Evolutionary conservation across 2,888 invertebrate genomes (phyloP).

Genomic region (Ichneumoninae sp.): DNA sequence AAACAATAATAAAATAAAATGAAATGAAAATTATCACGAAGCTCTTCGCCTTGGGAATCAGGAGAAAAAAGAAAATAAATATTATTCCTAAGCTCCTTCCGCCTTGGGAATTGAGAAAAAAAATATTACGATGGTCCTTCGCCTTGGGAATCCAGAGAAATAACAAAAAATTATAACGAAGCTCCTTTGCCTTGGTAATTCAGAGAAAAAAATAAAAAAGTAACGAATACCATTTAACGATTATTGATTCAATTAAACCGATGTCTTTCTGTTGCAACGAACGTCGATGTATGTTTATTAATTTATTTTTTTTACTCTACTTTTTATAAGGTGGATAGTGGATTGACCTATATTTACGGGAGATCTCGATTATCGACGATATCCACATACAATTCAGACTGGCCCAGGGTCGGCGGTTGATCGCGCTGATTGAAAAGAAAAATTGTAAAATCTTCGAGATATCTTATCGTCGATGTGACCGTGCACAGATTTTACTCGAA

Average conservation of each 20-base stretch:
- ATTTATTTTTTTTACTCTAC: not conserved
- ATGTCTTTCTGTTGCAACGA: constrained; percentile 5
- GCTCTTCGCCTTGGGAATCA: not conserved
- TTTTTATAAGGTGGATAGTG: not conserved
- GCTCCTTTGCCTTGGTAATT: too few species aligned
- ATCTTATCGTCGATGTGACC: not conserved
- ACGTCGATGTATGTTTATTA: not conserved
- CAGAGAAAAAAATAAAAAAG: not conserved
- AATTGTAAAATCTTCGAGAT: not conserved
- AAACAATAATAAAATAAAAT: not conserved
- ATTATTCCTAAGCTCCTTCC: too few species aligned
- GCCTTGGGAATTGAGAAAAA: not conserved
- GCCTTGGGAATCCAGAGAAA: too few species aligned
- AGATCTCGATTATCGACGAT: not conserved
- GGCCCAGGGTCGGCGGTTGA: not conserved
- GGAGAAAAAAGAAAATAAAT: too few species aligned
- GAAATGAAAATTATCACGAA: not conserved
- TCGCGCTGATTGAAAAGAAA: not conserved
- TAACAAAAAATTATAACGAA: too few species aligned
- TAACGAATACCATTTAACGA: constrained; percentile 18
- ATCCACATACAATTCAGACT: not conserved
- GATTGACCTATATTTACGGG: not conserved
- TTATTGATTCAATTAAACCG: constrained; percentile 42
- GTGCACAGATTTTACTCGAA: not conserved
- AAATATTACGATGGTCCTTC: not conserved